Evolutionary conservation across 2,797 vertebrate genomes (phyloP).

Genomic region (Chaenodraco wilsoni): DNA sequence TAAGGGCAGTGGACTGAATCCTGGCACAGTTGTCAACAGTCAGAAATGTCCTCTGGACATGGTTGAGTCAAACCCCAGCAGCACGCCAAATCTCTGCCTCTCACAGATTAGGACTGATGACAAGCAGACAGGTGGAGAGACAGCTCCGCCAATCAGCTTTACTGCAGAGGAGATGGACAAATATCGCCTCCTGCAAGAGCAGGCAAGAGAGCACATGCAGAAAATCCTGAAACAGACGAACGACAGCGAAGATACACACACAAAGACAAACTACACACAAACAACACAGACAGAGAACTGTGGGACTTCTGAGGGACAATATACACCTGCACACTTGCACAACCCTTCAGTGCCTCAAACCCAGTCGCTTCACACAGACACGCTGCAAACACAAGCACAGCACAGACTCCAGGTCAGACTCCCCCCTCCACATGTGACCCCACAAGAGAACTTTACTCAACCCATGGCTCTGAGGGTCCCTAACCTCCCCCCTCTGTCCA

Average conservation of each 20-base stretch:
- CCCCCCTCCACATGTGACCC: slow-evolving; percentile 49
- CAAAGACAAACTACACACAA: slow-evolving; percentile 53
- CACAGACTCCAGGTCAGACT: slow-evolving; percentile 51
- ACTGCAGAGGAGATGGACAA: slow-evolving; percentile 96
- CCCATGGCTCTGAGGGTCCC: slow-evolving; percentile 74
- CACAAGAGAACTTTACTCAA: slow-evolving; percentile 66
- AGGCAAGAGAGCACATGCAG: slow-evolving; percentile 97
- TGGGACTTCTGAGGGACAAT: slow-evolving; percentile 48
- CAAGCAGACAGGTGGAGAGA: slow-evolving; percentile 77
- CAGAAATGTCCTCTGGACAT: slow-evolving; percentile 61
- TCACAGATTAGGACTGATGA: slow-evolving; percentile 58
- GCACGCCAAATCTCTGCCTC: slow-evolving; percentile 51
- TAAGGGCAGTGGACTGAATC: slow-evolving; percentile 38
- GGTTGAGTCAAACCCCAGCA: slow-evolving; percentile 72
- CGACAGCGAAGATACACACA: slow-evolving; percentile 68
- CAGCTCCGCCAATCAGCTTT: slow-evolving; percentile 90
- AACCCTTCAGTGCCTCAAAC: slow-evolving; percentile 60
- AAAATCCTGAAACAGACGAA: slow-evolving; percentile 89
- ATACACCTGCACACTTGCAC: slow-evolving; percentile 44
- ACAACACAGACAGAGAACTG: slow-evolving; percentile 32
- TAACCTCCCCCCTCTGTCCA: slow-evolving; percentile 70
- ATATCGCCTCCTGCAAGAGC: slow-evolving; percentile 93
- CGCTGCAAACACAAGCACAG: slow-evolving; percentile 61
- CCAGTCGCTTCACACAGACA: slow-evolving; percentile 53
- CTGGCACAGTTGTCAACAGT: slow-evolving; percentile 15